Base-by-base conservation (phyloP, 2,797 vertebrate species). In the Alca torda region DNA sequence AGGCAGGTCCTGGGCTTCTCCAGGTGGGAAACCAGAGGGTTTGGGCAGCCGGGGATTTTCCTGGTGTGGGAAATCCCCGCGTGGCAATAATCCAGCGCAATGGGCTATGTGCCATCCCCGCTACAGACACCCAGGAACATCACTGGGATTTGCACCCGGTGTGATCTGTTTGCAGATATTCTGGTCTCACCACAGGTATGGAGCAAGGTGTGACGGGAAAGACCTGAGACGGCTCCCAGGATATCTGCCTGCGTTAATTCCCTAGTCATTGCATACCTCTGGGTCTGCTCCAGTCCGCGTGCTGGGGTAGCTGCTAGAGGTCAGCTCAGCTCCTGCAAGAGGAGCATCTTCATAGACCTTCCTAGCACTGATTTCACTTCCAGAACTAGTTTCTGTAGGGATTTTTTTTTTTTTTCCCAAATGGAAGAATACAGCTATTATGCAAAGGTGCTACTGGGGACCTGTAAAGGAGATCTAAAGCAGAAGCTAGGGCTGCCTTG, bases 1-100 rank as follows among this genome's bases (percentile, higher is more conserved):
- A 46, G 77, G 41, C 45, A 74, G 35, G 20, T 54, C 64, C 41
- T 87, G 24, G 31, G 43, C 77, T 89, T 92, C 51, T 68, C 23
- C 39, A 83, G 67, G 50, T 90, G 61, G 64, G 61, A 94, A 92
- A 64, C 11, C 4, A 10, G 64, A 86, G 57, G 28, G 23, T 78
- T 81, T 15, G 68, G 68, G 72, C 31, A 89, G 73, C 26, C 73
- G 33, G 46, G 59, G 82, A 79, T 96, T 95, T 93, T 95, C 43
- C 43, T 73, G 35, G 43, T 75, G 56, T 2, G 21, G 86, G 84
- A 94, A 93, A 89, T 87, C 33, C 61, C 65, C 56, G 6, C 7
- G 39, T 50, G 23, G 73, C 82, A 89, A 24, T 69, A 85, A 87
- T 69, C 31, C 28, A 87, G 33, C 37, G 37, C 35, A 31, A 7